A percentile compares a stretch with the other conserved stretches of the same genome.
phyloP scores from a whole-genome alignment of 2,113 vertebrate genomes.

The Passer montanus region DNA sequence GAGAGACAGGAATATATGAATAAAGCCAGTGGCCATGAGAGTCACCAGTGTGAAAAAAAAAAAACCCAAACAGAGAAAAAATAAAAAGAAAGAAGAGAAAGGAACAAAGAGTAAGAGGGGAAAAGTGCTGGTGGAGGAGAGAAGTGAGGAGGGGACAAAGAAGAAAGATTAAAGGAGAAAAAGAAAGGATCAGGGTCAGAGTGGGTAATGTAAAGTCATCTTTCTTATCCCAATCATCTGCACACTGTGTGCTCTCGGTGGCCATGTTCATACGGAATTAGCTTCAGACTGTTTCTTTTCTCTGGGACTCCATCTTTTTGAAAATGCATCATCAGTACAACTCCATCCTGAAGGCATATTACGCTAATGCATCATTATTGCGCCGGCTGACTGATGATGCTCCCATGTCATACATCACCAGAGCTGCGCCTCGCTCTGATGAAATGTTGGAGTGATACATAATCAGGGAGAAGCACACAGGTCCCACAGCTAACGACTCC shows the following conservation, averaged over 20 bases:
- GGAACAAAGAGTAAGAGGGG: neutral
- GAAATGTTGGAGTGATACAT: conserved; percentile 54
- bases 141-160: neutral
- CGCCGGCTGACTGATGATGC: conserved; percentile 59
- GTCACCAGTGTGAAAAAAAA: conserved; percentile 6
- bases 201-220: conserved; percentile 1
- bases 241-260: neutral
- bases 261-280: conserved; percentile 29
- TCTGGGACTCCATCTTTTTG: conserved; percentile 50
- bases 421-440: neutral
- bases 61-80: neutral
- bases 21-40: conserved; percentile 74
- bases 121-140: neutral
- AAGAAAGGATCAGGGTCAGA: conserved; percentile 37
- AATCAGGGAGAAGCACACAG: conserved; percentile 33
- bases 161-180: conserved; percentile 31
- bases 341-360: conserved; percentile 70
- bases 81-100: neutral
- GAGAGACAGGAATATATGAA: conserved; percentile 75
- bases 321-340: conserved; percentile 63
- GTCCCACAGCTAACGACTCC: neutral
- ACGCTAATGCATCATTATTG: conserved; percentile 71
- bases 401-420: conserved; percentile 57
- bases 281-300: conserved; percentile 53
- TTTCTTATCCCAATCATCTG: conserved; percentile 38